Evolutionary conservation across 2,888 invertebrate genomes (phyloP).

Genomic region (Ischnus inquisitorius): DNA sequence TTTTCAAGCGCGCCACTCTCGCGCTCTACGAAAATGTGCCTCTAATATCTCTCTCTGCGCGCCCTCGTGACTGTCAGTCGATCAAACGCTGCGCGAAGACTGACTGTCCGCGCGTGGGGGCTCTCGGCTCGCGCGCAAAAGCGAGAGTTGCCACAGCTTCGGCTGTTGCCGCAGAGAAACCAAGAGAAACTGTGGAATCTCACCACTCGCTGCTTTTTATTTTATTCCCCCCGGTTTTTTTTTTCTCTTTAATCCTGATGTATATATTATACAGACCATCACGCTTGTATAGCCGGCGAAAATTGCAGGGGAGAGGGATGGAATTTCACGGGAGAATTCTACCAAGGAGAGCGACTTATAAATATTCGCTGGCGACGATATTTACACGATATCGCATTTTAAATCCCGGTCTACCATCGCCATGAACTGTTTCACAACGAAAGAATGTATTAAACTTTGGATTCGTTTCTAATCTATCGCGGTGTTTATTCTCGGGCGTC

Average conservation of each 20-base stretch:
- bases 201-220: background rate
- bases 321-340: slow-evolving; percentile 4
- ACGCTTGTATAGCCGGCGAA: background rate
- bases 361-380: slow-evolving; percentile 2
- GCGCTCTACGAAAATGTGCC: background rate
- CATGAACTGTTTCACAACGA: background rate
- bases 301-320: slow-evolving; percentile 6
- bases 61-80: slow-evolving; percentile 13
- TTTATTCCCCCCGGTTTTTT: slow-evolving; percentile 9
- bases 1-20: slow-evolving; percentile 4
- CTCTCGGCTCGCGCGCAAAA: background rate
- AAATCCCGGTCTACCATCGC: background rate
- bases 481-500: no score
- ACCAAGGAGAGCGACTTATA: slow-evolving; percentile 3
- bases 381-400: background rate
- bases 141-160: background rate
- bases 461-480: background rate
- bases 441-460: background rate
- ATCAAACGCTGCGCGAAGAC: background rate
- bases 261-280: background rate
- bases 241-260: background rate
- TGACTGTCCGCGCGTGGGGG: background rate
- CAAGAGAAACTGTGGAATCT: background rate
- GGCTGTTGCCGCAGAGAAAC: background rate
- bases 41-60: background rate